A percentile compares a stretch with the other conserved stretches of the same genome.
Evolutionary conservation across 2,113 vertebrate species (phyloP).

Genomic region (Dissostichus mawsoni): DNA sequence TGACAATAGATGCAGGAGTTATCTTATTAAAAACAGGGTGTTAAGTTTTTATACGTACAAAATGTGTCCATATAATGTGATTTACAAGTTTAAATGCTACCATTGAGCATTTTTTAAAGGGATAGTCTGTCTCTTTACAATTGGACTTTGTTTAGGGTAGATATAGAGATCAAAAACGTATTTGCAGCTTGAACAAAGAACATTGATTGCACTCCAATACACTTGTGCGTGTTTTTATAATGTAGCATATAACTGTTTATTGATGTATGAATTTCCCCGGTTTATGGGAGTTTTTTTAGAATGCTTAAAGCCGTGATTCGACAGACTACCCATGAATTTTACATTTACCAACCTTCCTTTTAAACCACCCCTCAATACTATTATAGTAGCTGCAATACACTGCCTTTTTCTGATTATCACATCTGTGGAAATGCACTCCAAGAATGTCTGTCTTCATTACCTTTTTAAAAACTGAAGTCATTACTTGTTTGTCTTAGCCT

Average conservation of each 20-base stretch:
- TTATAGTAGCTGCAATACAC: neutral
- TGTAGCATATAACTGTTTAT: neutral
- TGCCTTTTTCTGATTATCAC: constrained; percentile 18
- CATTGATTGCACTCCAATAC: constrained; percentile 26
- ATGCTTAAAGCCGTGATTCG: neutral
- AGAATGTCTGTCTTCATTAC: constrained; percentile 5
- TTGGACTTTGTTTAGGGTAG: neutral
- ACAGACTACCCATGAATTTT: neutral
- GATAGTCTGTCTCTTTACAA: neutral
- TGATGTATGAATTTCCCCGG: neutral
- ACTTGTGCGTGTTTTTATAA: constrained; percentile 20
- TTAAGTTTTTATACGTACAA: neutral
- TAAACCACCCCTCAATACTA: neutral
- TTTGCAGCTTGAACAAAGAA: constrained; percentile 17
- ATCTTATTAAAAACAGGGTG: neutral
- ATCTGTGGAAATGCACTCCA: constrained; percentile 2
- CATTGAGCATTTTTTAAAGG: neutral
- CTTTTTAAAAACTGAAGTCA: neutral
- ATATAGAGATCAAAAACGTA: neutral
- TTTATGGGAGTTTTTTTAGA: neutral
- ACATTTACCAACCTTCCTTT: neutral
- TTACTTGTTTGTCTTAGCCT: neutral
- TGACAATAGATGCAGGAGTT: neutral
- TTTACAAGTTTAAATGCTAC: neutral
- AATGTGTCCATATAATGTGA: neutral